A percentile compares a stretch with the other conserved stretches of the same genome.
Conservation (phyloP, 2,797 vertebrate species). For the Numenius phaeopus region DNA sequence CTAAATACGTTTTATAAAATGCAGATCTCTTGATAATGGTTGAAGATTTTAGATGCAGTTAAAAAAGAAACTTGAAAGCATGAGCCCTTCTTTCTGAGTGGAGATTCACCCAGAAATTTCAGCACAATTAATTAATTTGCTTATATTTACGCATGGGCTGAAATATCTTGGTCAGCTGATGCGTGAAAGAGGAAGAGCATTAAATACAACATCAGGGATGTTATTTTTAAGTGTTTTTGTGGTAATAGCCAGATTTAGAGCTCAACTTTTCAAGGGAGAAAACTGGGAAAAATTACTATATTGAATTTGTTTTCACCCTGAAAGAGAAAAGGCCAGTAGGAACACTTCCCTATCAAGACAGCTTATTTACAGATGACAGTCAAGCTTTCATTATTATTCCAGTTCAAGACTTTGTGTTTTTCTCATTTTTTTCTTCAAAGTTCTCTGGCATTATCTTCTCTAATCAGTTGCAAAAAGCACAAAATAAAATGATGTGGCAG, state of each 20-base stretch:
- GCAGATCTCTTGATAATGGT: background rate
- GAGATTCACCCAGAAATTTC: background rate
- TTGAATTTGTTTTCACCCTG: background rate
- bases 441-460: background rate
- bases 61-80: background rate
- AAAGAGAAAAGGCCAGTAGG: background rate
- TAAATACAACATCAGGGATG: background rate
- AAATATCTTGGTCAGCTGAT: background rate
- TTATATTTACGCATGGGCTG: background rate
- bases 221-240: background rate
- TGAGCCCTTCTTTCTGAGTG: background rate
- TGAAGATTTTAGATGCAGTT: background rate
- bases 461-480: constrained; percentile 15
- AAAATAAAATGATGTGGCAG: constrained; percentile 6
- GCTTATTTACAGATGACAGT: background rate
- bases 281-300: background rate
- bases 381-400: background rate
- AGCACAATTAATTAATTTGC: background rate
- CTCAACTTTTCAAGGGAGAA: background rate
- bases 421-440: background rate
- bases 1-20: background rate
- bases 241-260: background rate
- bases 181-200: background rate
- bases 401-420: background rate
- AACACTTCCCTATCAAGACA: background rate